These are phyloP conservation scores for Bos javanicus DNA, from an alignment of 2,113 vertebrate species.

Conservation along the genomic window DNA sequence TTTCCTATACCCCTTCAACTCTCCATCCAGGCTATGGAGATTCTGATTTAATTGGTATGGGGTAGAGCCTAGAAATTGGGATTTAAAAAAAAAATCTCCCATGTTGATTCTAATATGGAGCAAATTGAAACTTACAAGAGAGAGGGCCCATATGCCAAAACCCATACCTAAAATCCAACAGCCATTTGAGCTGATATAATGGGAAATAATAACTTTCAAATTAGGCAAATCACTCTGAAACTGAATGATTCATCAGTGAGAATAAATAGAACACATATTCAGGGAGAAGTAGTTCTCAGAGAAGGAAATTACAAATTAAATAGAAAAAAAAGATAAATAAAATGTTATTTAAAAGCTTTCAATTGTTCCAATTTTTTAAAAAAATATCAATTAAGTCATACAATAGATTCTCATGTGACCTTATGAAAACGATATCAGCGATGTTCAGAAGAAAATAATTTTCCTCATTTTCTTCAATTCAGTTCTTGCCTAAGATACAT, in stretches of 20 bases:
- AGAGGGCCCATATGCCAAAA: not conserved
- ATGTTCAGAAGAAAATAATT: not conserved
- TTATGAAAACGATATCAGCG: not conserved
- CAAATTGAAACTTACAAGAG: not conserved
- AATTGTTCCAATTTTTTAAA: not conserved
- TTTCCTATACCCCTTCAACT: not conserved
- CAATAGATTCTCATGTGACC: accelerated
- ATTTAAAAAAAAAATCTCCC: not conserved
- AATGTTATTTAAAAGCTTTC: not conserved
- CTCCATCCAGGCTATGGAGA: not conserved
- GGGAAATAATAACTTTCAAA: not conserved
- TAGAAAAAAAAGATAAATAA: not conserved
- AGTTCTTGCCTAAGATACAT: not conserved
- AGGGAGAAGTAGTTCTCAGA: not conserved
- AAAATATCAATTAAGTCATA: not conserved
- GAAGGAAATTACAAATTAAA: not conserved
- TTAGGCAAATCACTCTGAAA: not conserved
- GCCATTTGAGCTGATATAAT: not conserved
- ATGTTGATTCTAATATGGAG: not conserved
- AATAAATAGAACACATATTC: not conserved
- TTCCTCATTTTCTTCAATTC: not conserved
- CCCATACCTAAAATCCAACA: not conserved
- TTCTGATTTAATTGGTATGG: not conserved
- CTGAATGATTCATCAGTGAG: not conserved
- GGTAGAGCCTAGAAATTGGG: not conserved